Conservation (phyloP, 1,140 invertebrate genomes). For the Papilio helenus region DNA sequence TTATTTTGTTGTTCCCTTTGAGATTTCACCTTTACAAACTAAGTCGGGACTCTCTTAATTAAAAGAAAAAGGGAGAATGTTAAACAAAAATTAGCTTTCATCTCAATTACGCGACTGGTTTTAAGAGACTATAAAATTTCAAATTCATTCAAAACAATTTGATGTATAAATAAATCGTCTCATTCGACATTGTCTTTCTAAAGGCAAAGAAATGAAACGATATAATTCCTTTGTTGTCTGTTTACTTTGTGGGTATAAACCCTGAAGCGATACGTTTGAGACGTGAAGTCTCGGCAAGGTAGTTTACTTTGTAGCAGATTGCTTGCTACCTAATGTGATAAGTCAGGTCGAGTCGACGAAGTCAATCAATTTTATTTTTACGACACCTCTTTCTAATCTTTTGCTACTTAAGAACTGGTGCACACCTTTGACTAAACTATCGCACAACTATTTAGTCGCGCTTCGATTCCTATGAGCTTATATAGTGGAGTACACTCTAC, state of each 20-base stretch:
- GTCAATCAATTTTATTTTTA: constrained; percentile 12
- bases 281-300: not conserved
- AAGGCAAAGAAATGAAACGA: constrained; percentile 3
- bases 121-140: constrained; percentile 2
- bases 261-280: not conserved
- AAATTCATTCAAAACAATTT: constrained; percentile 8
- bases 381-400: constrained; percentile 9
- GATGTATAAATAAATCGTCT: not conserved
- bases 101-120: not conserved
- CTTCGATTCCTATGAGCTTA: no score
- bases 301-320: constrained; percentile 27
- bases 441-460: no score
- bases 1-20: constrained; percentile 41
- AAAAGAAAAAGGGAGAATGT: not conserved
- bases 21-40: constrained; percentile 29
- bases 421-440: no score
- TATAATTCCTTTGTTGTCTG: constrained; percentile 25
- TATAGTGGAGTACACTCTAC: no score
- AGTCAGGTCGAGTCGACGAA: constrained; percentile 13
- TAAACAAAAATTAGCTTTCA: constrained; percentile 1
- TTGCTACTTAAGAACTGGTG: not conserved
- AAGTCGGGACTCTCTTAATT: constrained; percentile 4
- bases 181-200: not conserved
- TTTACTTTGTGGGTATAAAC: constrained; percentile 3
- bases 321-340: constrained; percentile 23